Conservation (phyloP, 2,797 vertebrate species). For the Atherinosoma microstoma region DNA sequence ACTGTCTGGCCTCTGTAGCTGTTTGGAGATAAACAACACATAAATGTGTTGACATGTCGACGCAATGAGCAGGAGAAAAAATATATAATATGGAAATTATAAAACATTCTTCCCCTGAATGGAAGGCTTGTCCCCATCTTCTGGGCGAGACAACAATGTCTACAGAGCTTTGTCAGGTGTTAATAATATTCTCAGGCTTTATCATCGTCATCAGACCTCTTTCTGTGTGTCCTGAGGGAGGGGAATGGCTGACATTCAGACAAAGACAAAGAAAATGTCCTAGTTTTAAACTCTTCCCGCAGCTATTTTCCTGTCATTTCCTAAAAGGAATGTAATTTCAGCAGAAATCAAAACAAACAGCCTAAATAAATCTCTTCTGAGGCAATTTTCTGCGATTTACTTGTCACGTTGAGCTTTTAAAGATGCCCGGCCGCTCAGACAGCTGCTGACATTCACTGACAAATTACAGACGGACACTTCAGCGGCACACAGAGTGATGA, state of each 20-base stretch:
- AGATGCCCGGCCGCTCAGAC: slow-evolving; percentile 57
- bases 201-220: slow-evolving; percentile 26
- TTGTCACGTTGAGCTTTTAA: slow-evolving; percentile 70
- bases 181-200: slow-evolving; percentile 19
- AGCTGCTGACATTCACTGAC: slow-evolving; percentile 65
- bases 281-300: slow-evolving; percentile 28
- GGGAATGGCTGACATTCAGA: slow-evolving; percentile 47
- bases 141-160: slow-evolving; percentile 7
- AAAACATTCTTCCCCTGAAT: not conserved
- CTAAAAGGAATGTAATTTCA: slow-evolving; percentile 70
- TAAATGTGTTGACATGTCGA: not conserved
- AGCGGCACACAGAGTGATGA: slow-evolving; percentile 35
- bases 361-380: slow-evolving; percentile 66
- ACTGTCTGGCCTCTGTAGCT: too few species aligned
- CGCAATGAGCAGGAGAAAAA: not conserved
- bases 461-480: slow-evolving; percentile 63
- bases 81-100: slow-evolving; percentile 3
- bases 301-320: slow-evolving; percentile 66
- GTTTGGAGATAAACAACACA: not conserved
- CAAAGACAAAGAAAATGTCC: slow-evolving; percentile 47
- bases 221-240: not conserved
- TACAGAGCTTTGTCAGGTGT: not conserved
- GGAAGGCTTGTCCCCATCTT: not conserved
- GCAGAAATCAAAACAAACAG: slow-evolving; percentile 70
- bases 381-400: slow-evolving; percentile 74